Evolutionary conservation across 2,797 vertebrate species (phyloP).

Genomic region (Periophthalmus magnuspinnatus): DNA sequence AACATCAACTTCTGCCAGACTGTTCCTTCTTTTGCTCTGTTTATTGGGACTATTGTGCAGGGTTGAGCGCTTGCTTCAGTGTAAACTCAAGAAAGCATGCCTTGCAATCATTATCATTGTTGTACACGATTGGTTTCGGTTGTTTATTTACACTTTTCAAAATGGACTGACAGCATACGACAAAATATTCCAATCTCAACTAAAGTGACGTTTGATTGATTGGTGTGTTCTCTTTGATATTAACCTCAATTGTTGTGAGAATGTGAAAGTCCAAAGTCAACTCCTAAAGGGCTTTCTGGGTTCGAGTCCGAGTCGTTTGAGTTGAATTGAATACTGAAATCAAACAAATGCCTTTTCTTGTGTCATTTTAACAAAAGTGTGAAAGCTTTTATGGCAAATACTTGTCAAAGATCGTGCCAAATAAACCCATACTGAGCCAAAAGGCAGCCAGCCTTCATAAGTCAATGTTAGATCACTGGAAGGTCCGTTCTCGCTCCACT

Average conservation of each 20-base stretch:
- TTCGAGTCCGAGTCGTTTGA: conserved; percentile 58
- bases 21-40: conserved; percentile 37
- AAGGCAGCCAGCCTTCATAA: conserved; percentile 72
- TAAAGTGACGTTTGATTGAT: conserved; percentile 65
- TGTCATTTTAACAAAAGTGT: conserved; percentile 66
- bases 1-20: conserved; percentile 63
- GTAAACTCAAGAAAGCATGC: conserved; percentile 67
- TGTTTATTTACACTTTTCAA: conserved; percentile 60
- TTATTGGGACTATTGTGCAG: conserved; percentile 59
- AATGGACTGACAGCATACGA: conserved; percentile 81
- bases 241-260: conserved; percentile 48
- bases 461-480: conserved; percentile 68
- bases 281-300: conserved; percentile 69
- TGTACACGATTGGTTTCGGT: conserved; percentile 42
- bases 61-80: conserved; percentile 63
- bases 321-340: conserved; percentile 44
- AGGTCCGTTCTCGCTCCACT: conserved; percentile 59
- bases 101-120: conserved; percentile 62
- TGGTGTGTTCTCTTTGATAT: conserved; percentile 62
- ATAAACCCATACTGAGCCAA: conserved; percentile 78
- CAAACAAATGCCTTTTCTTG: conserved; percentile 59
- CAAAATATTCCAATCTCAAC: conserved; percentile 58
- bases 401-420: conserved; percentile 74
- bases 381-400: conserved; percentile 66
- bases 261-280: conserved; percentile 71